Base-by-base conservation (phyloP, 1,140 invertebrate genomes). In the Saccostrea glomerata region DNA sequence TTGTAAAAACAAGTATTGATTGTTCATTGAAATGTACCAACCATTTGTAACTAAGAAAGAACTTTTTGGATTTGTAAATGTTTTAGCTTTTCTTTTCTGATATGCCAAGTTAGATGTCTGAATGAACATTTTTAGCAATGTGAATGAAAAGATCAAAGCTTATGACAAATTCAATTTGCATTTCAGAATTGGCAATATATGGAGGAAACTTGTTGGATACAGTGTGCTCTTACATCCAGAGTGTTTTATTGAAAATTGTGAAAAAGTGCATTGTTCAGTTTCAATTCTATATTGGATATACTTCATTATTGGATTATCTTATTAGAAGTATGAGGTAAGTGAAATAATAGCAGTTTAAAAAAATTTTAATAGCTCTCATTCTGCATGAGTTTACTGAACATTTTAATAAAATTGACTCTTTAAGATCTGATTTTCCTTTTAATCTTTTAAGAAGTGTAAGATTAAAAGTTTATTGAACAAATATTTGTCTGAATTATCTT, bases 271-370 rank as follows among this genome's bases (percentile, higher is more conserved):
- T 23, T 77, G 70, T 77, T 77, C 15, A 30, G 70, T 77, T 77
- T 77, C 25, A 30, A 77, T 36, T 36, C 12, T 77, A 17, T 25
- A 77, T 77, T 77, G 70, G 70, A 77, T 77, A 25, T 77, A 77
- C 13, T 77, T 77, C 70, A 30, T 36, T 77, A 77, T 77, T 77
- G 70, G 70, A 77, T 77, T 77, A 77, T 30, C 13, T 25, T 15
- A 36, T 36, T 13, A 36, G 15, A 63, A 63, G 13, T 20, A 20
- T 63, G 58, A 63, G 58, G 58, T 63, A 20, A 63, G 58, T 20
- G 5, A 60, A 13, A 60, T 17, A 11, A 36, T 36, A 36, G 2
- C 47, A 47, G 9, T 47, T 0, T 47, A 9, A 3, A 7, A 3
- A 7, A 47, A 47, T 7, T 47, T 47, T 47, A 47, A 47, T 47